Evolutionary conservation across 2,888 invertebrate genomes (phyloP).

Genomic region (Diploptera punctata): DNA sequence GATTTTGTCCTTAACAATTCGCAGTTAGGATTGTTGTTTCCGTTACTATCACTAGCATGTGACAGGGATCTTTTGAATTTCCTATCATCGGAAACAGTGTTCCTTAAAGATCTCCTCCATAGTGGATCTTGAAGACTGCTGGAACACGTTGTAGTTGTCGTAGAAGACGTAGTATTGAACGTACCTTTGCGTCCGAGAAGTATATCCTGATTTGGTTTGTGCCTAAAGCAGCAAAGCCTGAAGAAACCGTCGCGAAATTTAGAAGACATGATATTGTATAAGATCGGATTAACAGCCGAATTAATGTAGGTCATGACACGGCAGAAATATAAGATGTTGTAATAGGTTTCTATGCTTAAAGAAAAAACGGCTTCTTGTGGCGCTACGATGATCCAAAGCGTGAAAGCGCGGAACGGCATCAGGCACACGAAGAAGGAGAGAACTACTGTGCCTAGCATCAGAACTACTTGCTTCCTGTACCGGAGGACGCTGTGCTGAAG

Average conservation of each 20-base stretch:
- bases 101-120: conserved; percentile 58
- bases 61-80: neutral
- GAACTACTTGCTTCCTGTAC: conserved; percentile 70
- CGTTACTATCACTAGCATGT: neutral
- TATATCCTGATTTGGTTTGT: conserved; percentile 49
- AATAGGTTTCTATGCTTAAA: conserved; percentile 82
- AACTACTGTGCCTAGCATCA: conserved; percentile 90
- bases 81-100: neutral
- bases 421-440: conserved; percentile 90
- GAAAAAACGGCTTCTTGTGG: conserved; percentile 65
- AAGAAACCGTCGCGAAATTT: conserved; percentile 87
- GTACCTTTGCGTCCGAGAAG: conserved; percentile 69
- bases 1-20: neutral
- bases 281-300: conserved; percentile 89
- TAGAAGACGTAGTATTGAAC: conserved; percentile 65
- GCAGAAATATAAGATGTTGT: conserved; percentile 83
- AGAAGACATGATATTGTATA: conserved; percentile 91
- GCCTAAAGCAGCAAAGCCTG: conserved; percentile 63
- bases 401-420: conserved; percentile 86
- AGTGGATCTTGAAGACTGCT: conserved; percentile 65
- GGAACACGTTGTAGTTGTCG: conserved; percentile 64
- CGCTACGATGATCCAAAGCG: conserved; percentile 85
- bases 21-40: neutral
- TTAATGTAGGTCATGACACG: conserved; percentile 89
- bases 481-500: conserved; percentile 45